Evolutionary conservation across 2,113 vertebrate genomes (phyloP).

Genomic region (Vicugna pacos): DNA sequence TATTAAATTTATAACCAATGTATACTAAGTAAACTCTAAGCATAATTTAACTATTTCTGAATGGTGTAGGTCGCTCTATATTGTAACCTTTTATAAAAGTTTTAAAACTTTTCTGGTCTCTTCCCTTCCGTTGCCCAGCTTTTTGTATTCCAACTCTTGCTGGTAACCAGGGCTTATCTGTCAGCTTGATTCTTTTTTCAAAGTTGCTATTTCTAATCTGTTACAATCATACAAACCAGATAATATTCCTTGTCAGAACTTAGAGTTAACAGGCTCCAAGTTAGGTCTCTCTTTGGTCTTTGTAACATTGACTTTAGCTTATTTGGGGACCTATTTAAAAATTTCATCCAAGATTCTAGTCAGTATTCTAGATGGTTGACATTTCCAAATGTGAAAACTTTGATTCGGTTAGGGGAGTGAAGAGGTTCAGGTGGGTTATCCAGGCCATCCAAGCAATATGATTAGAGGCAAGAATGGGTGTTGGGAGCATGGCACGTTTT

Average conservation of each 20-base stretch:
- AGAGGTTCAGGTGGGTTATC: background rate
- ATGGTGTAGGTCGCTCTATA: background rate
- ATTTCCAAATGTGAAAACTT: background rate
- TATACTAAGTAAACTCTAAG: background rate
- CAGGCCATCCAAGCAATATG: background rate
- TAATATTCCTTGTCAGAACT: background rate
- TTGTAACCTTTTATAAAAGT: background rate
- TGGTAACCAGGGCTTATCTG: background rate
- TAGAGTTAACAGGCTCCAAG: background rate
- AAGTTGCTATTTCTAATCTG: background rate
- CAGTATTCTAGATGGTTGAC: background rate
- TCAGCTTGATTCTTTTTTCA: background rate
- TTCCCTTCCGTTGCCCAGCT: background rate
- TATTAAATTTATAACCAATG: background rate
- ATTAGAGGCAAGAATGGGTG: background rate
- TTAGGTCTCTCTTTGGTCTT: background rate
- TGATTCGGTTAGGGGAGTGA: background rate
- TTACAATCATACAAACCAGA: constrained; percentile 21
- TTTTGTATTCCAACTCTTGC: constrained; percentile 5
- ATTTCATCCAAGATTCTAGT: background rate
- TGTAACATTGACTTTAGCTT: background rate
- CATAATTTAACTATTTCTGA: constrained; percentile 1
- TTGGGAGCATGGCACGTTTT: background rate
- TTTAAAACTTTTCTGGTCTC: background rate
- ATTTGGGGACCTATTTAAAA: background rate